Percentiles rank a stretch among this genome's conserved stretches.
These are phyloP conservation scores for Callipepla californica DNA, from an alignment of 2,113 vertebrate species.

Conservation along the genomic window DNA sequence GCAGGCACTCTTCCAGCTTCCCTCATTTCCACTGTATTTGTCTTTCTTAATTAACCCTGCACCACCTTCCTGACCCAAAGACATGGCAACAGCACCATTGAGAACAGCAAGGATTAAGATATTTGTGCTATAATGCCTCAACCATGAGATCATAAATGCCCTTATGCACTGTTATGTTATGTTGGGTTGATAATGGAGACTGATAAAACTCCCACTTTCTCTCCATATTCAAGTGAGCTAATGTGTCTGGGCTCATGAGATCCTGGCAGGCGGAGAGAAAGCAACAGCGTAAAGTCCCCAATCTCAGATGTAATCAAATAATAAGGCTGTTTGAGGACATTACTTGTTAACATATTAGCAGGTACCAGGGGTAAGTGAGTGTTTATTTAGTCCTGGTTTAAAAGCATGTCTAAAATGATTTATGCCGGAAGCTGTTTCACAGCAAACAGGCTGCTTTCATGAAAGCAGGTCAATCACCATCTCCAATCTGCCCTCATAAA, in stretches of 20 bases:
- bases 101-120: conserved; percentile 53
- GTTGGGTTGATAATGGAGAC: conserved; percentile 49
- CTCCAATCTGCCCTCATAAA: conserved; percentile 68
- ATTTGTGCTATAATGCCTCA: conserved; percentile 24
- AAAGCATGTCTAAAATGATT: conserved; percentile 76
- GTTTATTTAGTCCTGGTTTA: conserved; percentile 74
- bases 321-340: conserved; percentile 74
- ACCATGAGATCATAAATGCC: conserved; percentile 64
- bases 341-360: conserved; percentile 77
- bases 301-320: conserved; percentile 70
- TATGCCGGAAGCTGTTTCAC: conserved; percentile 67
- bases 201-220: conserved; percentile 67
- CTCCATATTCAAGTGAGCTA: conserved; percentile 30
- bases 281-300: conserved; percentile 33
- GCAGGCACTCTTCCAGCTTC: neutral
- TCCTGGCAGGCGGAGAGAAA: conserved; percentile 34
- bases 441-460: conserved; percentile 73
- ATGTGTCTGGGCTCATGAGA: conserved; percentile 58
- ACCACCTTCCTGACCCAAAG: conserved; percentile 43
- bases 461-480: conserved; percentile 65
- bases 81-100: conserved; percentile 13
- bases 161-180: conserved; percentile 39
- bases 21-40: conserved; percentile 33
- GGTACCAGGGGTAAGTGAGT: conserved; percentile 74
- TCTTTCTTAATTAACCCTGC: conserved; percentile 58